phyloP scores from a whole-genome alignment of 2,113 vertebrate species.

The Callithrix jacchus region DNA sequence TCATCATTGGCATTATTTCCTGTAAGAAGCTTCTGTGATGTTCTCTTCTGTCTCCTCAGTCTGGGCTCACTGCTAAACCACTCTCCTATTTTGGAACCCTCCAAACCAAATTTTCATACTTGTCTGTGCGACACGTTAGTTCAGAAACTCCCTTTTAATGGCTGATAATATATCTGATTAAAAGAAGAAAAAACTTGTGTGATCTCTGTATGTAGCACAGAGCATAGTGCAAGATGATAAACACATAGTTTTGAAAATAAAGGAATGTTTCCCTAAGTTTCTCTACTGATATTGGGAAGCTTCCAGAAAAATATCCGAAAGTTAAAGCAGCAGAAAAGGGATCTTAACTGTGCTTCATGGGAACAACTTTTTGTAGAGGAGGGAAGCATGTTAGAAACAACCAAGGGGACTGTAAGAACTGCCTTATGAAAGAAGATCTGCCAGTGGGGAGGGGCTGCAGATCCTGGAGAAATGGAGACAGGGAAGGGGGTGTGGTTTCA shows the following conservation, averaged over 20 bases:
- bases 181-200: not conserved
- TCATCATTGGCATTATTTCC: not conserved
- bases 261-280: not conserved
- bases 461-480: not conserved
- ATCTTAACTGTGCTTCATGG: not conserved
- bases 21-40: not conserved
- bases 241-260: not conserved
- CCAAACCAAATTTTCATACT: not conserved
- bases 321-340: not conserved
- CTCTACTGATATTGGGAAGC: not conserved
- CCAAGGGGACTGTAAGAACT: not conserved
- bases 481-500: not conserved
- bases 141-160: not conserved
- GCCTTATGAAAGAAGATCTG: not conserved
- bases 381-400: not conserved
- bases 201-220: not conserved
- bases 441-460: fast-evolving
- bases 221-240: not conserved
- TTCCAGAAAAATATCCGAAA: conserved; percentile 9
- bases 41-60: not conserved
- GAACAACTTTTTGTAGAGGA: not conserved
- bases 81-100: not conserved
- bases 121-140: not conserved
- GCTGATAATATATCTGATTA: not conserved
- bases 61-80: not conserved